phyloP scores from a whole-genome alignment of 2,113 vertebrate genomes.

The Hippopotamus amphibius region DNA sequence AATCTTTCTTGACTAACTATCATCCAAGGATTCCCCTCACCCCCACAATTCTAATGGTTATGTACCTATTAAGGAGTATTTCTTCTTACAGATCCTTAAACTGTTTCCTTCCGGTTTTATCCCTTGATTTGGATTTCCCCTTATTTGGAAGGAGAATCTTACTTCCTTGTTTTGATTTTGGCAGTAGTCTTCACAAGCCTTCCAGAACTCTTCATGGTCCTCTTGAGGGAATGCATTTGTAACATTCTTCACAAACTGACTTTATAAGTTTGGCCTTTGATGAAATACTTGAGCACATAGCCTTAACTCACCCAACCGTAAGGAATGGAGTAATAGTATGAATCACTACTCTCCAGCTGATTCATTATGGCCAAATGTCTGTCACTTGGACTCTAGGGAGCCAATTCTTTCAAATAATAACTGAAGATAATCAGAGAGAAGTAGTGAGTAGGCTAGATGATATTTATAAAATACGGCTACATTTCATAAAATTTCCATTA shows the following conservation, averaged over 20 bases:
- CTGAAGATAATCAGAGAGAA: conserved; percentile 47
- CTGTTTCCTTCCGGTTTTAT: neutral
- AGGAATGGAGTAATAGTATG: neutral
- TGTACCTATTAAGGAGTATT: neutral
- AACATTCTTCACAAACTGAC: neutral
- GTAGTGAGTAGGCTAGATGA: neutral
- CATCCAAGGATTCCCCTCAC: neutral
- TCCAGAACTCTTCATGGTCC: neutral
- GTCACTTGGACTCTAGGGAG: neutral
- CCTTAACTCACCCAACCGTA: neutral
- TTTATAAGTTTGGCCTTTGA: neutral
- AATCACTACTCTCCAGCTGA: neutral
- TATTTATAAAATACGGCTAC: conserved; percentile 10
- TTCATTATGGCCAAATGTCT: conserved; percentile 7
- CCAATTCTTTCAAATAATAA: conserved; percentile 47
- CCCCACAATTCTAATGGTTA: neutral
- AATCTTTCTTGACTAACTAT: neutral
- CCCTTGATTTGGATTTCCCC: neutral
- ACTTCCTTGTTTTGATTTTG: neutral
- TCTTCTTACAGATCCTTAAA: neutral
- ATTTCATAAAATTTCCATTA: conserved; percentile 57
- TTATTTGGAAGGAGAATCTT: neutral
- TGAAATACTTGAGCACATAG: conserved; percentile 13
- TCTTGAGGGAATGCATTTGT: neutral
- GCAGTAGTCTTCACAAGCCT: neutral